phyloP scores from a whole-genome alignment of 2,797 vertebrate genomes.

The Sebastes cheni region DNA sequence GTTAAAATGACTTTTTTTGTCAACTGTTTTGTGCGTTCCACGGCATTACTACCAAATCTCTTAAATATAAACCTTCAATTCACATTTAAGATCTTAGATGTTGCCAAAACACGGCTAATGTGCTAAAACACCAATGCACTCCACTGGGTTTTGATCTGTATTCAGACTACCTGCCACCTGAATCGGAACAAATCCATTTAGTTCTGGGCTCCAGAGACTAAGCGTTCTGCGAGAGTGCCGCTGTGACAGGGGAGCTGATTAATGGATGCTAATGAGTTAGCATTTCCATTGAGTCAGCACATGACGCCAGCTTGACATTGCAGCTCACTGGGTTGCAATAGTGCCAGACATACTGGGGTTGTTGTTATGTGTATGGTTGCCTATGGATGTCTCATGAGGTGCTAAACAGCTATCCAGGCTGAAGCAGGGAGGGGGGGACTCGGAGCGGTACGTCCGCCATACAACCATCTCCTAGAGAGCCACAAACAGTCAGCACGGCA shows the following conservation, averaged over 20 bases:
- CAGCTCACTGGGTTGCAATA: constrained; percentile 48
- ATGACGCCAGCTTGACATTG: constrained; percentile 28
- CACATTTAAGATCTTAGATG: not conserved
- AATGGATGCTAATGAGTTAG: constrained; percentile 48
- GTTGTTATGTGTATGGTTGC: not conserved
- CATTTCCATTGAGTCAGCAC: constrained; percentile 32
- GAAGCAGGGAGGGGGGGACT: not conserved
- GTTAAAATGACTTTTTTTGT: not conserved
- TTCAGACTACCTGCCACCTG: not conserved
- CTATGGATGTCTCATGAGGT: constrained; percentile 1
- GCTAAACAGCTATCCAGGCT: constrained; percentile 5
- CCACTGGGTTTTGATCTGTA: not conserved
- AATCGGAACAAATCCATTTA: constrained; percentile 34
- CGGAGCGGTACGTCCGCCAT: not conserved
- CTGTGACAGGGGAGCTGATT: not conserved
- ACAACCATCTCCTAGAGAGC: constrained; percentile 9
- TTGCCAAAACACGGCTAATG: not conserved
- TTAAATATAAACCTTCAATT: not conserved
- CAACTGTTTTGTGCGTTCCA: not conserved
- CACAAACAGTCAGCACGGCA: constrained; percentile 1
- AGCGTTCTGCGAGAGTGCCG: not conserved
- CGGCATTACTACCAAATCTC: not conserved
- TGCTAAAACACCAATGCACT: not conserved
- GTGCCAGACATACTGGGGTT: not conserved
- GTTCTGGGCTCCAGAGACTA: constrained; percentile 3